Evolutionary conservation across 2,888 invertebrate species (phyloP), one percentile per base, ranked within the genome.

Genomic region (Artemia sp.): DNA sequence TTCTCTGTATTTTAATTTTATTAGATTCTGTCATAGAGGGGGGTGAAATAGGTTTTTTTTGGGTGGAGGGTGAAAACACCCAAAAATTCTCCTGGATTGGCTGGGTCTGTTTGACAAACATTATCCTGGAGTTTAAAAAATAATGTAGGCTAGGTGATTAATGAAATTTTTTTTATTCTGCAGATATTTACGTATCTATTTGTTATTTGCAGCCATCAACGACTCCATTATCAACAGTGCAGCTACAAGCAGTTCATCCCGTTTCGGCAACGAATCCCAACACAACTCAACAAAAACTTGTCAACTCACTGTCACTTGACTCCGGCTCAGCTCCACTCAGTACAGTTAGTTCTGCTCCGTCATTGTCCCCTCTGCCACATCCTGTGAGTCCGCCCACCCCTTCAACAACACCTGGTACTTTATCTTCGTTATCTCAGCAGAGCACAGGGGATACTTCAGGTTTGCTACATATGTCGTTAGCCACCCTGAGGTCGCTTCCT

Each of bases 291-390:
- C 72, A 67, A 51, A 64, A 69, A 52, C 68, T 70, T 68, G 70
- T 64, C 52, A 69, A 69, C 38, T 72, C 72, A 52, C 24, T 67
- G 50, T 71, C 71, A 38, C 52, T 71, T 14, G 71, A 71, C 19
- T 71, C 71, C 8, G 68, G 38, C 10, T 74, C 75, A 10, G 74
- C 76, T n/a, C 80, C 81, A 6, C 79, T 80, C 12, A 78, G 79
- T 66, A 79, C 80, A 72, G 80, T 83, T 68, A 82, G 82, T 77
- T 82, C 82, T 76, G 80, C 82, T 71, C 81, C 83, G 24, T 82
- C 84, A 72, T 83, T 74, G 67, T 71, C 73, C 67, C 71, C 70
- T 38, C 69, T 72, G 68, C 70, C 72, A 51, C 67, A 68, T 52
- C 69, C 67, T 68, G 67, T 68, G 66, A 71, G 70, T 52, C 70